Evolutionary conservation across 2,797 vertebrate species (phyloP).

Genomic region (Pelochelys cantorii): DNA sequence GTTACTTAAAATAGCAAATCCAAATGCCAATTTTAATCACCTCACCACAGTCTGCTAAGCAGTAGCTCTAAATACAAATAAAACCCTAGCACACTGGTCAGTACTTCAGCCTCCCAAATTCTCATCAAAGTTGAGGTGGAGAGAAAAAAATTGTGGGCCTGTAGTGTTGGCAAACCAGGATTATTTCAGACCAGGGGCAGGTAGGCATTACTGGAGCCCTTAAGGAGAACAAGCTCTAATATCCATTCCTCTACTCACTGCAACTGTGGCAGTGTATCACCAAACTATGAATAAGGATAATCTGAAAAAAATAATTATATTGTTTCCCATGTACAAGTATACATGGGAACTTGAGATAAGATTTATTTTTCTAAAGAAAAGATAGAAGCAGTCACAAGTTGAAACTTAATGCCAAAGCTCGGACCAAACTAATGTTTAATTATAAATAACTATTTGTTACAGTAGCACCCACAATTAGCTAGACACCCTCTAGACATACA

Average conservation of each 20-base stretch:
- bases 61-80: background rate
- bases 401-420: background rate
- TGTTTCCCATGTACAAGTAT: background rate
- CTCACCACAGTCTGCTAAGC: background rate
- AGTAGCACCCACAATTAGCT: background rate
- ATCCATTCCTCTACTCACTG: background rate
- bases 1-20: background rate
- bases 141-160: background rate
- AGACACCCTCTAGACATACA: background rate
- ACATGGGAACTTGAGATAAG: too few species aligned
- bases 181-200: background rate
- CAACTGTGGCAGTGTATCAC: background rate
- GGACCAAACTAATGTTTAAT: background rate
- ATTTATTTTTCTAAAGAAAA: background rate
- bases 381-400: background rate
- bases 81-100: background rate
- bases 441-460: background rate
- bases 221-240: background rate
- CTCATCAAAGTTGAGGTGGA: background rate
- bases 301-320: too few species aligned
- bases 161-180: background rate
- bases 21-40: constrained; percentile 1
- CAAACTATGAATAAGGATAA: background rate
- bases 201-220: background rate
- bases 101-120: background rate